Percentiles rank a stretch among this genome's conserved stretches.
phyloP scores from a whole-genome alignment of 2,113 vertebrate species.

The Boulengeromyrus knoepffleri region DNA sequence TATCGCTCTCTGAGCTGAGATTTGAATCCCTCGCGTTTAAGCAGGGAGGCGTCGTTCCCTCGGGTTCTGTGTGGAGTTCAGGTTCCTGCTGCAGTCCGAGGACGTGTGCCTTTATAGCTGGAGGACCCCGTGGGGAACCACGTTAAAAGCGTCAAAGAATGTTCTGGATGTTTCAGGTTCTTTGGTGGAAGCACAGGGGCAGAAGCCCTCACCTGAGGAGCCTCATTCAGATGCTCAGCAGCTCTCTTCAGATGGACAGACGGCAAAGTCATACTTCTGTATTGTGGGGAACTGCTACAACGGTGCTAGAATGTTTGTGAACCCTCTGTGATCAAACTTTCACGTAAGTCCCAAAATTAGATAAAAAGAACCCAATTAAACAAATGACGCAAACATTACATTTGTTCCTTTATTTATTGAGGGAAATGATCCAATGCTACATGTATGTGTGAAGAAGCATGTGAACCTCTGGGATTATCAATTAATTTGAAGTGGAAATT shows the following conservation, averaged over 20 bases:
- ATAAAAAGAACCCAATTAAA: not conserved
- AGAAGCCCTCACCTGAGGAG: not conserved
- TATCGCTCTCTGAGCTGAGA: constrained; percentile 37
- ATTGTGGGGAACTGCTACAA: not conserved
- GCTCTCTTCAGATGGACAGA: not conserved
- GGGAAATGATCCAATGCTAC: not conserved
- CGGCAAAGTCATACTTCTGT: not conserved
- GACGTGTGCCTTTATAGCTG: not conserved
- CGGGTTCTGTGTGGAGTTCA: not conserved
- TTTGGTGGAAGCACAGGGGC: not conserved
- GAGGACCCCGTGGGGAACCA: not conserved
- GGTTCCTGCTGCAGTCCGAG: not conserved
- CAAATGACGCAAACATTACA: not conserved
- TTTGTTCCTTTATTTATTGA: not conserved
- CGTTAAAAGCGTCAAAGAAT: not conserved
- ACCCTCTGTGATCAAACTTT: not conserved
- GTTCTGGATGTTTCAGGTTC: not conserved
- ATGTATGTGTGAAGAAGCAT: not conserved
- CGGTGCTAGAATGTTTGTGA: not conserved
- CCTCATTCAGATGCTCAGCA: not conserved
- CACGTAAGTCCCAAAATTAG: not conserved
- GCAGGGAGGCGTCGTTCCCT: not conserved
- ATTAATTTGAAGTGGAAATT: not conserved
- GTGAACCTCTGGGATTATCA: not conserved
- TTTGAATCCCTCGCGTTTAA: not conserved